Evolutionary conservation across 2,888 invertebrate species (phyloP).

Genomic region (Harpalus rufipes): DNA sequence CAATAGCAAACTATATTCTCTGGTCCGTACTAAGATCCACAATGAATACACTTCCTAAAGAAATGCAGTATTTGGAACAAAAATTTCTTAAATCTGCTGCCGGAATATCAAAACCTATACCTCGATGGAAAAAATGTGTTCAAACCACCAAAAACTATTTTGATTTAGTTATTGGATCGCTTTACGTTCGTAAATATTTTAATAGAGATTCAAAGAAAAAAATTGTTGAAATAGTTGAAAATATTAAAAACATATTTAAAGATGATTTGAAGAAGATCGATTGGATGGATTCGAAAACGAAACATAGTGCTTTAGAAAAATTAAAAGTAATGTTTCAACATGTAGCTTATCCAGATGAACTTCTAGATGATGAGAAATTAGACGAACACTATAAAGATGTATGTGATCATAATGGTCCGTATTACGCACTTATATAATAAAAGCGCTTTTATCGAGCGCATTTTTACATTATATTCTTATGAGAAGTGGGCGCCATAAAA

Average conservation of each 20-base stretch:
- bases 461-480: no score
- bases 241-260: slow-evolving; percentile 74
- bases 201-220: slow-evolving; percentile 72
- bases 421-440: no score
- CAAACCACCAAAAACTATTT: slow-evolving; percentile 11
- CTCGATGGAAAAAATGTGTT: slow-evolving; percentile 48
- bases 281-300: slow-evolving; percentile 75
- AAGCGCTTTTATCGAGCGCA: no score
- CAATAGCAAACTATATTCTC: slow-evolving; percentile 25
- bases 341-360: slow-evolving; percentile 58
- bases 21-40: slow-evolving; percentile 1
- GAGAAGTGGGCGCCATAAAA: no score
- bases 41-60: not conserved
- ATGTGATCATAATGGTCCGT: slow-evolving; percentile 10
- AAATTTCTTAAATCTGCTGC: slow-evolving; percentile 2
- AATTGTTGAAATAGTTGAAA: slow-evolving; percentile 72
- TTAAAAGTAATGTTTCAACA: slow-evolving; percentile 68
- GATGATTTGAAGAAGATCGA: slow-evolving; percentile 72
- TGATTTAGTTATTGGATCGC: slow-evolving; percentile 35
- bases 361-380: slow-evolving; percentile 41
- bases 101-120: slow-evolving; percentile 17
- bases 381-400: slow-evolving; percentile 51
- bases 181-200: slow-evolving; percentile 73
- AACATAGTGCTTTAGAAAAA: slow-evolving; percentile 72
- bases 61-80: not conserved